These are phyloP conservation scores for Chaitophorus viminalis DNA, from an alignment of 2,888 invertebrate species.

Conservation along the genomic window DNA sequence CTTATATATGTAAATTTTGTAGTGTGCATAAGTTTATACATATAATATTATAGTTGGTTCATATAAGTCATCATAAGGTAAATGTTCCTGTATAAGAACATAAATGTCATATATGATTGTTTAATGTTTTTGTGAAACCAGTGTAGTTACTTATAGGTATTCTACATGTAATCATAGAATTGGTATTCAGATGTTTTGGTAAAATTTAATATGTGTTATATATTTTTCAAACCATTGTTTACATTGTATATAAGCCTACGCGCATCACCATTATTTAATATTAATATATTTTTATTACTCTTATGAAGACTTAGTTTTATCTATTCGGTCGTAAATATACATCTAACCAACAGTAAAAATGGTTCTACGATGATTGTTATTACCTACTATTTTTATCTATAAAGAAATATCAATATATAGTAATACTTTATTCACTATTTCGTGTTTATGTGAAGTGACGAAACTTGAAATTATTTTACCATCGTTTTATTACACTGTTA, in stretches of 20 bases:
- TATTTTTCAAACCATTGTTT: neutral
- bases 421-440: neutral
- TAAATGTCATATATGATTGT: no score
- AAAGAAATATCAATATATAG: neutral
- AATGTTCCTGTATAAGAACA: no score
- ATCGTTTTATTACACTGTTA: conserved; percentile 1
- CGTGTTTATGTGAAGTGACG: neutral
- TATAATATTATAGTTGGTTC: no score
- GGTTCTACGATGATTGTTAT: neutral
- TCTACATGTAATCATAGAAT: no score
- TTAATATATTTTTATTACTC: neutral
- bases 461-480: neutral
- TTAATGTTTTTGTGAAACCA: no score
- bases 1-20: no score
- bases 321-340: neutral
- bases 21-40: no score
- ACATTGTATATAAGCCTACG: neutral
- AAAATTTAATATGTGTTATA: neutral
- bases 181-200: no score
- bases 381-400: neutral
- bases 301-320: neutral
- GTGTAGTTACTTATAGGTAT: no score
- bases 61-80: no score
- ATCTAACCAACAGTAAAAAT: neutral
- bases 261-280: no score